Percentiles rank a stretch among this genome's conserved stretches.
Conservation (phyloP, 37 sponge, comb jelly and placozoan genomes). For the Agelas oroides region DNA sequence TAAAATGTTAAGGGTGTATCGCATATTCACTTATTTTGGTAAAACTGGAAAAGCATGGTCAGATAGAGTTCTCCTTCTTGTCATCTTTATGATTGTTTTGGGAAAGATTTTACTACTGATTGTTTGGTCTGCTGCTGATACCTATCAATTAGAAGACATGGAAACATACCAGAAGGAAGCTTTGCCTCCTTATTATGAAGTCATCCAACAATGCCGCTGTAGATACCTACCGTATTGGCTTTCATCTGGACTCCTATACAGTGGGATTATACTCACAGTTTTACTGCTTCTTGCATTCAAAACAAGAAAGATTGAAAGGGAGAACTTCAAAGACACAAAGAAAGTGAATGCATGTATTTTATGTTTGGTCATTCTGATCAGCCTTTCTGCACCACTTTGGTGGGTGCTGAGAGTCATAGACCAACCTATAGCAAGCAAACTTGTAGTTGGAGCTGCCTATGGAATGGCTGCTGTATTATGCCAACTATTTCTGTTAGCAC, state of each 20-base stretch:
- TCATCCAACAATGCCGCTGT: not conserved
- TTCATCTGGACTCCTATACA: not conserved
- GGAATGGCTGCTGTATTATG: not conserved
- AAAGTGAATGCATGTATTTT: slow-evolving; percentile 10
- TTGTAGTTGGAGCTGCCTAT: not conserved
- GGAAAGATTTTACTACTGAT: not conserved
- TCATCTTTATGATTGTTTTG: not conserved
- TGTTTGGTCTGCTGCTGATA: not conserved
- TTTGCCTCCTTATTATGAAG: not conserved
- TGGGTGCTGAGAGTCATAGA: not conserved
- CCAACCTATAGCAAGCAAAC: not conserved
- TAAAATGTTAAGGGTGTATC: slow-evolving; percentile 12
- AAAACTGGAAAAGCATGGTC: slow-evolving; percentile 6
- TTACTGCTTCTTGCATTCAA: slow-evolving; percentile 6
- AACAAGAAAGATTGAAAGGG: slow-evolving; percentile 13
- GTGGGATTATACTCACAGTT: not conserved
- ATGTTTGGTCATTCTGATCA: not conserved
- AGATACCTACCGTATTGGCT: not conserved
- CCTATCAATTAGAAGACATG: not conserved
- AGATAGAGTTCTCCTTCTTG: not conserved
- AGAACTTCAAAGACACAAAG: slow-evolving; percentile 33
- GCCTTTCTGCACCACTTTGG: not conserved
- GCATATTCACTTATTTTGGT: slow-evolving; percentile 21
- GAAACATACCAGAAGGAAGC: not conserved
- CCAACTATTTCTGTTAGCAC: not conserved